Evolutionary conservation across 2,797 vertebrate genomes (phyloP), one percentile per base, ranked within the genome.

Genomic region (Eulemur mongoz): DNA sequence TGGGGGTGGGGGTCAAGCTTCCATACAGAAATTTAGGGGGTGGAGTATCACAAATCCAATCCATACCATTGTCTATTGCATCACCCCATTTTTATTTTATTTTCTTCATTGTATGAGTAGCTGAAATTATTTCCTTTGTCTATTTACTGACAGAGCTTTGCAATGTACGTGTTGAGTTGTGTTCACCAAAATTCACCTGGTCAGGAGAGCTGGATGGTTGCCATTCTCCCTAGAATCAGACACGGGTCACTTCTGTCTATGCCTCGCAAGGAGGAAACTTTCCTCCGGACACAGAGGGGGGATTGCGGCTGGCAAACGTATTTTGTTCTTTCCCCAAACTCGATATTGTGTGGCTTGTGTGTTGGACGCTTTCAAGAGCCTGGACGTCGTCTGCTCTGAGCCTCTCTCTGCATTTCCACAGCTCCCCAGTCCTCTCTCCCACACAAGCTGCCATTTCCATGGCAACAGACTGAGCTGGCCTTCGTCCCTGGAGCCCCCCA

Each of bases 321-420:
- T 25, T 40, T 14, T 13, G 40, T 38, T 57, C 61, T 82, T 30
- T 61, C 52, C 35, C 7, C 72, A 32, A 2, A 48, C 52, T 80
- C 4, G 0, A 0, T 17, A 2, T 7, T 48, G 25, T 18, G 38
- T 54, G 23, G 52, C n/a, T 0, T 23, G 11, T 5, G 48, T 75
- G n/a, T 1, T 5, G 20, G 43, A n/a, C 2, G 2, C 54, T 82
- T 65, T 22, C 25, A 45, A 54, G 59, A 48, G 54, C 78, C 75
- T 32, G 11, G 30, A 20, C 2, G 1, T 38, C 9, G 11, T n/a
- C 2, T 0, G 2, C 35, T 20, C 22, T 1, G 7, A 40, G 43
- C 35, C 40, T 11, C 35, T 18, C 80, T 5, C 18, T 2, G 5
- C 63, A 17, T 30, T 23, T 45, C n/a, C 45, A 48, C 25, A 54